phyloP scores from a whole-genome alignment of 2,113 vertebrate genomes.

The Amblyopsis rosae region DNA sequence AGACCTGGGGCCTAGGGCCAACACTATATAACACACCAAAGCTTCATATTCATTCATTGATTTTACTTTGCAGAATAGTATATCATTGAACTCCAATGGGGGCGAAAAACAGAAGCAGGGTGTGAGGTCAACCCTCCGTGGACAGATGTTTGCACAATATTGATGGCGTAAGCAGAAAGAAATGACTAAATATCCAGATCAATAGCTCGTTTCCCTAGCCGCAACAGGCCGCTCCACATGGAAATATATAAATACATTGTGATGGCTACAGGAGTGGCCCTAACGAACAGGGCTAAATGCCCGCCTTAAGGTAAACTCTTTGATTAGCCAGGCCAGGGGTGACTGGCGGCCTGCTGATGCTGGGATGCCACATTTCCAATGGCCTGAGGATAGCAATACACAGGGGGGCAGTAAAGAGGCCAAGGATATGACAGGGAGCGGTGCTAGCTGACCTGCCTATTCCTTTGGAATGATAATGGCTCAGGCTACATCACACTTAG shows the following conservation, averaged over 20 bases:
- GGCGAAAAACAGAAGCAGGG: slow-evolving; percentile 90
- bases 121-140: slow-evolving; percentile 94
- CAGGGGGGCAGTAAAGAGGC: slow-evolving; percentile 60
- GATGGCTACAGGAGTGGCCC: slow-evolving; percentile 86
- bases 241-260: slow-evolving; percentile 92
- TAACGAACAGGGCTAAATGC: slow-evolving; percentile 93
- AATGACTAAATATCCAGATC: slow-evolving; percentile 99
- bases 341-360: slow-evolving; percentile 78
- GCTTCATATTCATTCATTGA: slow-evolving; percentile 99
- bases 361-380: slow-evolving; percentile 78
- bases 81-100: slow-evolving; percentile 98
- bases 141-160: slow-evolving; percentile 91
- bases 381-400: slow-evolving; percentile 77
- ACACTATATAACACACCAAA: slow-evolving; percentile 91
- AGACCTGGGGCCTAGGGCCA: slow-evolving; percentile 79
- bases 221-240: slow-evolving; percentile 89
- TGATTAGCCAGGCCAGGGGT: slow-evolving; percentile 98
- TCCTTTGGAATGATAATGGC: slow-evolving; percentile 56
- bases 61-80: slow-evolving; percentile 95
- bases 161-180: slow-evolving; percentile 92
- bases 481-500: slow-evolving; percentile 7
- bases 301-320: slow-evolving; percentile 96
- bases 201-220: slow-evolving; percentile 94
- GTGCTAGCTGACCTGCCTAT: slow-evolving; percentile 60
- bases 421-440: slow-evolving; percentile 44